Percentiles rank a stretch among this genome's conserved stretches.
phyloP scores from a whole-genome alignment of 2,113 vertebrate species.

The Seriola aureovittata region DNA sequence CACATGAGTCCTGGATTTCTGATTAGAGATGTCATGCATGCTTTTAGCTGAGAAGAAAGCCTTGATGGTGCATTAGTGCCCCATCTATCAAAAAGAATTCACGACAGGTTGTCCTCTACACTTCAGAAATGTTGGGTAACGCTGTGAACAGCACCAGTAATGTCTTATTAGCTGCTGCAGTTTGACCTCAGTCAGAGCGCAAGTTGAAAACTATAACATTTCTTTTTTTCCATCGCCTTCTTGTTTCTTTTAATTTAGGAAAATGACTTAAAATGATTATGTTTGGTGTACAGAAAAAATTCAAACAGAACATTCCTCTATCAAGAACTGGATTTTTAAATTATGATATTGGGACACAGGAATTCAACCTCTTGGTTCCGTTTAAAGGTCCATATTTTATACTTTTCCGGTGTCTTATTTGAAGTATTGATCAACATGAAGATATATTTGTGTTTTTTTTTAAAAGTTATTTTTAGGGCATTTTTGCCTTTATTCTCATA shows the following conservation, averaged over 20 bases:
- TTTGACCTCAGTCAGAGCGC: background rate
- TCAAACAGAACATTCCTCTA: too few species aligned
- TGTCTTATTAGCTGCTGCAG: background rate
- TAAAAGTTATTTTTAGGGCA: too few species aligned
- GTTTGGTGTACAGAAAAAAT: background rate
- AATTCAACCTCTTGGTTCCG: too few species aligned
- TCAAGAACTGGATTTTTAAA: too few species aligned
- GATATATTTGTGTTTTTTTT: too few species aligned
- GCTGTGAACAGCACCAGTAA: background rate
- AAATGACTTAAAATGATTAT: background rate
- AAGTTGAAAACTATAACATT: background rate
- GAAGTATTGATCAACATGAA: too few species aligned
- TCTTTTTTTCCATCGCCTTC: background rate
- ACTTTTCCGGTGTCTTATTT: too few species aligned
- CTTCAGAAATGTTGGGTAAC: background rate
- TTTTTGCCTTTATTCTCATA: too few species aligned
- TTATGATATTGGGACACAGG: too few species aligned
- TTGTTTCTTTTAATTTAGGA: background rate
- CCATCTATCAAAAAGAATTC: background rate
- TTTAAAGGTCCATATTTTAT: too few species aligned
- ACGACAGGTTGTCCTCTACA: conserved; percentile 20
- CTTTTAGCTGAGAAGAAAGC: conserved; percentile 27
- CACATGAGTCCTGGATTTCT: conserved; percentile 12
- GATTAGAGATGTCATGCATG: conserved; percentile 38
- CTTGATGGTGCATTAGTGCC: conserved; percentile 32